Base-by-base conservation (phyloP, 2,888 invertebrate species). In the Amphimallon solstitiale region DNA sequence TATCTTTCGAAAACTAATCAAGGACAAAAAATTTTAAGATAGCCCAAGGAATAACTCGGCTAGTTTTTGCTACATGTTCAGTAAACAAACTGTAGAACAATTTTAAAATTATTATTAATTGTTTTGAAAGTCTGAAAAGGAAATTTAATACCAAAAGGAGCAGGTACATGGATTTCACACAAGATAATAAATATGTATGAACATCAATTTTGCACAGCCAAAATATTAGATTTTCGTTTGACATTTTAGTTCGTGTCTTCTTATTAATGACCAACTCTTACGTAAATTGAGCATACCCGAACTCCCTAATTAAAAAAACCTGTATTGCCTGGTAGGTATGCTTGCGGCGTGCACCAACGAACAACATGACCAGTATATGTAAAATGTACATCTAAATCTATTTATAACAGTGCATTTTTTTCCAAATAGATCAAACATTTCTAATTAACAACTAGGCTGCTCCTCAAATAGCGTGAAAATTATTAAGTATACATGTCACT, bases 261-360 rank as follows among this genome's bases (percentile, higher is more conserved):
- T 1, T 46, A 46, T 19, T 19, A n/a, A 5, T 35, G 35, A 14
- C 40, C 10, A 29, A 29, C 51, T 7, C 12, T 7, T 2, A 34
- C 17, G 35, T 51, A 51, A 51, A 51, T 51, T 17, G 35, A 51
- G n/a, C 35, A 12, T 9, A 51, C 15, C 15, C 35, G 17, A 51
- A 51, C 34, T 51, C 34, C 17, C 51, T 35, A 51, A 51, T 51
- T 51, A 51, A 51, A 51, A 51, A 17, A 51, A 51, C 51, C 51
- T 35, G 51, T 35, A 51, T 35, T 51, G 35, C 35, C 9, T 51
- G 15, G 10, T 17, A n/a, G 9, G 35, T 35, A 51, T 35, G 35
- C 35, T 9, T 14, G 12, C 35, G 51, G 35, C 23, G 17, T 9
- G 35, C 35, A 10, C 35, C 40, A 40, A n/a, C 21, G 9, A n/a